These are phyloP conservation scores for Notoglanidium macrostoma DNA, from an alignment of 2,797 vertebrate species.

Conservation along the genomic window DNA sequence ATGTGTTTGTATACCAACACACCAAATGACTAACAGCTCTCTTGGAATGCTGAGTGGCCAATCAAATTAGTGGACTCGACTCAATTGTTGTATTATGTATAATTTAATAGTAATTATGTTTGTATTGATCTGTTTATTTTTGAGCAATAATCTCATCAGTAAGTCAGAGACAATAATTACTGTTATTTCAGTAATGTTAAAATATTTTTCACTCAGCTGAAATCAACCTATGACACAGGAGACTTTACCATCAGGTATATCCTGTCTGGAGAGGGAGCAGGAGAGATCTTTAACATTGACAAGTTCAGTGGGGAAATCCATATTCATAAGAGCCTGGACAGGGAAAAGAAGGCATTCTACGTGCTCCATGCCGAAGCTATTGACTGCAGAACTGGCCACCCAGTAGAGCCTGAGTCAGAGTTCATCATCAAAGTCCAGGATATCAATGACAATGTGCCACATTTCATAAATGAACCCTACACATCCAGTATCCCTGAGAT, in stretches of 20 bases:
- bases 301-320: constrained; percentile 81
- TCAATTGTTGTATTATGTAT: not conserved
- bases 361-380: constrained; percentile 83
- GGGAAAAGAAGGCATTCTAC: constrained; percentile 87
- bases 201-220: constrained; percentile 72
- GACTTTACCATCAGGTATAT: constrained; percentile 79
- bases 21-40: not conserved
- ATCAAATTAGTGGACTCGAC: not conserved
- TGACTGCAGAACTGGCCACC: constrained; percentile 75
- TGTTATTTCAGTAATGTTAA: constrained; percentile 50
- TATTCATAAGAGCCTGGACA: constrained; percentile 80
- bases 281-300: constrained; percentile 80
- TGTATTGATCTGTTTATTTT: not conserved
- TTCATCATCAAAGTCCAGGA: constrained; percentile 92
- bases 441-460: constrained; percentile 89
- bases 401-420: constrained; percentile 87
- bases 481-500: constrained; percentile 89
- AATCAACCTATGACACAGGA: constrained; percentile 82
- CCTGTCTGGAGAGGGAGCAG: constrained; percentile 85
- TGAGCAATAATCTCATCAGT: not conserved
- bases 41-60: not conserved
- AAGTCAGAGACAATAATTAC: constrained; percentile 28
- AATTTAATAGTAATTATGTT: not conserved
- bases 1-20: not conserved
- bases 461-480: constrained; percentile 90